Evolutionary conservation across 2,113 vertebrate genomes (phyloP).

Genomic region (Benitochromis conjunctus): DNA sequence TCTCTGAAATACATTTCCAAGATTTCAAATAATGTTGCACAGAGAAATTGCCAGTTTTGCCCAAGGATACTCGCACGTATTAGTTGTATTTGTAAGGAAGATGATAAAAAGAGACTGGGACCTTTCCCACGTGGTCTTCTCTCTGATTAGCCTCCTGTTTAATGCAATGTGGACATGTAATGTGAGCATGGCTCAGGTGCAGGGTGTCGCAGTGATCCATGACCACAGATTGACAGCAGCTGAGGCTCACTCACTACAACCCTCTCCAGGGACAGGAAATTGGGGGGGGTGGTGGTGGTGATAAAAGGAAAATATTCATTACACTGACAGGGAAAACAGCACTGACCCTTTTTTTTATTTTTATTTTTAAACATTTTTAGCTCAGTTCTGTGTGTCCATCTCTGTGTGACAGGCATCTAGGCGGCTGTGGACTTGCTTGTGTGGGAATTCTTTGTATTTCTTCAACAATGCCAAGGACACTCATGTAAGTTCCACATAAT

Average conservation of each 20-base stretch:
- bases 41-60: neutral
- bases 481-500: slow-evolving; percentile 68
- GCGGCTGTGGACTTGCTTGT: slow-evolving; percentile 82
- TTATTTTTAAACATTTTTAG: neutral
- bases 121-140: neutral
- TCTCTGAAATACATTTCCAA: neutral
- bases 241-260: slow-evolving; percentile 32
- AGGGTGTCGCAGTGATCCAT: slow-evolving; percentile 17
- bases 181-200: slow-evolving; percentile 63
- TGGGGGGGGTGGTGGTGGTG: neutral
- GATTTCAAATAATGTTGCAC: neutral
- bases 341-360: neutral
- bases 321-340: neutral
- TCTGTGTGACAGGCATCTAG: slow-evolving; percentile 72
- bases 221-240: slow-evolving; percentile 50
- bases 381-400: neutral
- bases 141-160: slow-evolving; percentile 25
- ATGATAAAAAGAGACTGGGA: neutral
- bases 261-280: slow-evolving; percentile 49
- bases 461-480: slow-evolving; percentile 75
- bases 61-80: neutral
- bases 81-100: neutral
- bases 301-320: slow-evolving; percentile 22
- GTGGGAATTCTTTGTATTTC: slow-evolving; percentile 80
- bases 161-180: slow-evolving; percentile 30